phyloP scores from a whole-genome alignment of 37 sponge, comb jelly and placozoan species.

The Ianthella basta region DNA sequence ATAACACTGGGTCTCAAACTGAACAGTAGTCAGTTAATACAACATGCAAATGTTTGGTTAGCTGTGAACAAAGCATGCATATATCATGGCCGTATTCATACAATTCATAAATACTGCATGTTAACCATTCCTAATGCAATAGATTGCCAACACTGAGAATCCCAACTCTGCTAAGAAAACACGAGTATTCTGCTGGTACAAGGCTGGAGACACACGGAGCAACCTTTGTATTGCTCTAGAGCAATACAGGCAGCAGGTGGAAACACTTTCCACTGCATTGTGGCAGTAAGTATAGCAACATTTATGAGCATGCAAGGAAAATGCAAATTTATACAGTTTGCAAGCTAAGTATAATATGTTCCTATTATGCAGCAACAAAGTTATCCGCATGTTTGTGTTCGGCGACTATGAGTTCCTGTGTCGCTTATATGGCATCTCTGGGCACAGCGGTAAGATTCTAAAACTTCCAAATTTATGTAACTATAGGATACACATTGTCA shows the following conservation, averaged over 20 bases:
- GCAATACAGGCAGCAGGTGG: constrained; percentile 9
- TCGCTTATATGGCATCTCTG: constrained; percentile 40
- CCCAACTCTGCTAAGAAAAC: too few species aligned
- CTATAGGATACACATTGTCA: too few species aligned
- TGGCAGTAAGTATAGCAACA: constrained; percentile 36
- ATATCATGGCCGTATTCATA: neutral
- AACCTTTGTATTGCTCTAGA: constrained; percentile 45
- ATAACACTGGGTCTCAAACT: too few species aligned
- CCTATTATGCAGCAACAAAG: constrained; percentile 14
- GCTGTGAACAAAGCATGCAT: constrained; percentile 14
- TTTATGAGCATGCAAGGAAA: neutral
- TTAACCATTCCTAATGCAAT: neutral
- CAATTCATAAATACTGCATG: too few species aligned
- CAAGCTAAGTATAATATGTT: neutral
- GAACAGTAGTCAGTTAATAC: constrained; percentile 43
- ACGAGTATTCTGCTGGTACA: too few species aligned
- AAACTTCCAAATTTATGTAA: neutral
- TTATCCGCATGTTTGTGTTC: constrained; percentile 29
- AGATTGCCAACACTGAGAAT: too few species aligned
- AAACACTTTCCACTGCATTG: neutral
- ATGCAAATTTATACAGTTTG: neutral
- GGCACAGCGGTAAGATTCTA: constrained; percentile 31
- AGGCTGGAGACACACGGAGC: too few species aligned
- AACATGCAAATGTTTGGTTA: constrained; percentile 33
- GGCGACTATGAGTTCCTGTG: constrained; percentile 54